Percentiles rank a stretch among this genome's conserved stretches.
Conservation (phyloP, 1,140 invertebrate genomes). For the Brachionus plicatilis region DNA sequence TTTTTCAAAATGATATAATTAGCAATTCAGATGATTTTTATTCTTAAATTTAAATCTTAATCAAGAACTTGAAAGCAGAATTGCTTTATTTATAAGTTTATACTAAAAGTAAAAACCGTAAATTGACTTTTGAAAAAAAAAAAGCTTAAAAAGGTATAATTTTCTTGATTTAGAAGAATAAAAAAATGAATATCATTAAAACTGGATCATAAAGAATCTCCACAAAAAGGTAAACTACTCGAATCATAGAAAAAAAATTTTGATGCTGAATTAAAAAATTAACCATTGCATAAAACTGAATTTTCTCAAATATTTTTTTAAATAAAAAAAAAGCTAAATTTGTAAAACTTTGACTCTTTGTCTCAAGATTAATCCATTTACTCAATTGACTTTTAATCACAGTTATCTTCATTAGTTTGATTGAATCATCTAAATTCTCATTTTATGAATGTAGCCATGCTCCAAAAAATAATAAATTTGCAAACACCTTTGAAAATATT, state of each 20-base stretch:
- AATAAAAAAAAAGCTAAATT: no score
- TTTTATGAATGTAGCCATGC: neutral
- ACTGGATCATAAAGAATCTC: neutral
- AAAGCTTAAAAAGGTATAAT: neutral
- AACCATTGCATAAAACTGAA: neutral
- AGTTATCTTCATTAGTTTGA: neutral
- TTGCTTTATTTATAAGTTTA: neutral
- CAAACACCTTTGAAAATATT: neutral
- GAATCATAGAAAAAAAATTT: neutral
- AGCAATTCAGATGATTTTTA: neutral
- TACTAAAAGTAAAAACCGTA: neutral
- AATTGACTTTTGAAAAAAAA: neutral
- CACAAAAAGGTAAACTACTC: neutral
- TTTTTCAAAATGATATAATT: neutral
- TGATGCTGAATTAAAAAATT: neutral
- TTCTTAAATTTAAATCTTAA: no score
- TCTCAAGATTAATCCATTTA: neutral
- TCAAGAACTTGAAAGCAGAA: neutral
- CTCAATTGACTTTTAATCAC: neutral
- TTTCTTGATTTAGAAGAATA: neutral
- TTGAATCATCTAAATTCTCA: neutral
- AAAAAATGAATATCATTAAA: neutral
- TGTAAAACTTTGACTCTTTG: no score
- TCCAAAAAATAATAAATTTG: neutral
- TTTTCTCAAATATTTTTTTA: neutral